A percentile compares a stretch with the other conserved stretches of the same genome.
These are phyloP conservation scores for Pseudanteris insignis DNA, from an alignment of 2,888 invertebrate genomes.

Conservation along the genomic window DNA sequence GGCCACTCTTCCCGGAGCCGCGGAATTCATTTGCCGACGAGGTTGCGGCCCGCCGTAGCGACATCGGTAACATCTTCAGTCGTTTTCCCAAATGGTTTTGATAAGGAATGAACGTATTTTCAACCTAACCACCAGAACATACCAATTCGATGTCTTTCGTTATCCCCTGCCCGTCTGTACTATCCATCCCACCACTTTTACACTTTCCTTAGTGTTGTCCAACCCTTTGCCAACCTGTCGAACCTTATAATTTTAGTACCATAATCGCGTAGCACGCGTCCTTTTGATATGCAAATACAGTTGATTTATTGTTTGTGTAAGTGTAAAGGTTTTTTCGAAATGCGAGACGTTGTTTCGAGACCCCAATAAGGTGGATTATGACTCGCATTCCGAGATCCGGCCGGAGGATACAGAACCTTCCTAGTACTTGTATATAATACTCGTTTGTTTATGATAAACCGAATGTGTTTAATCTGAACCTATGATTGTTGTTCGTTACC, in stretches of 20 bases:
- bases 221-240: too few relatives aligned
- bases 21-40: constrained; percentile 69
- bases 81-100: constrained; percentile 67
- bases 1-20: constrained; percentile 65
- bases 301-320: neutral
- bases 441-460: constrained; percentile 29
- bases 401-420: constrained; percentile 10
- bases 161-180: neutral
- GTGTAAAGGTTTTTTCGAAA: too few relatives aligned
- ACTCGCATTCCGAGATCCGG: constrained; percentile 12
- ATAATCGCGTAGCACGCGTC: too few relatives aligned
- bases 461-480: constrained; percentile 40
- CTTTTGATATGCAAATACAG: neutral
- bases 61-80: constrained; percentile 65
- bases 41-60: constrained; percentile 68
- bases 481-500: constrained; percentile 50
- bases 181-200: neutral
- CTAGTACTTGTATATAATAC: constrained; percentile 40
- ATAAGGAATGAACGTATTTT: constrained; percentile 52
- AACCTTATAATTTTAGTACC: too few relatives aligned
- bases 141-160: constrained; percentile 18
- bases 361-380: too few relatives aligned
- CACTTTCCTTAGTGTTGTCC: too few relatives aligned
- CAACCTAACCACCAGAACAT: constrained; percentile 15
- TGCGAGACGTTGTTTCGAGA: too few relatives aligned